Evolutionary conservation across 2,113 vertebrate species (phyloP).

Genomic region (Hippocampus barbouri): DNA sequence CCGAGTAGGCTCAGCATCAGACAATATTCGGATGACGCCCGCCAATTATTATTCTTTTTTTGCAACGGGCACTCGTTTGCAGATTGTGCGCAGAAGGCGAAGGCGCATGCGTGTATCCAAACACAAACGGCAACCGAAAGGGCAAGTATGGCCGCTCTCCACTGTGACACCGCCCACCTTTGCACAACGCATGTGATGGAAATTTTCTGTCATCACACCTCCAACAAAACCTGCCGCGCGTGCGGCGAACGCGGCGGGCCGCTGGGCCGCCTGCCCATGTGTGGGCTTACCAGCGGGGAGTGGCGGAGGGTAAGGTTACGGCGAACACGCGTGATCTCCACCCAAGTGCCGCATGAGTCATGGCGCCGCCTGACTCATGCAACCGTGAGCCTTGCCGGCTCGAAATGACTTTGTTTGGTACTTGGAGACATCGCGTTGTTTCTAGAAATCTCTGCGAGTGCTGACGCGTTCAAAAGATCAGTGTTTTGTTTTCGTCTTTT

Average conservation of each 20-base stretch:
- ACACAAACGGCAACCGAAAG: slow-evolving; percentile 13
- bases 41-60: slow-evolving; percentile 25
- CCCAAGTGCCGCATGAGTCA: slow-evolving; percentile 50
- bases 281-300: slow-evolving; percentile 46
- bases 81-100: slow-evolving; percentile 1
- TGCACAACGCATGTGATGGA: slow-evolving; percentile 43
- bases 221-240: slow-evolving; percentile 51
- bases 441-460: no score
- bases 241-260: slow-evolving; percentile 55
- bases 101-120: slow-evolving; percentile 5
- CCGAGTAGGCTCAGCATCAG: slow-evolving; percentile 14
- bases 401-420: slow-evolving; percentile 20
- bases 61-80: slow-evolving; percentile 37
- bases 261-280: slow-evolving; percentile 56
- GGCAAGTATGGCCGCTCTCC: slow-evolving; percentile 27
- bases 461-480: no score
- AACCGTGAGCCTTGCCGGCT: slow-evolving; percentile 28
- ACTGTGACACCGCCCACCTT: slow-evolving; percentile 46
- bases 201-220: slow-evolving; percentile 58
- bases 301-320: slow-evolving; percentile 40
- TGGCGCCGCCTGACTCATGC: slow-evolving; percentile 20
- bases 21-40: slow-evolving; percentile 32
- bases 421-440: slow-evolving; percentile 35
- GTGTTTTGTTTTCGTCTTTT: no score
- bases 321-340: slow-evolving; percentile 43